Evolutionary conservation across 2,113 vertebrate genomes (phyloP), one percentile per base, ranked within the genome.

Genomic region (Beaufortia kweichowensis): DNA sequence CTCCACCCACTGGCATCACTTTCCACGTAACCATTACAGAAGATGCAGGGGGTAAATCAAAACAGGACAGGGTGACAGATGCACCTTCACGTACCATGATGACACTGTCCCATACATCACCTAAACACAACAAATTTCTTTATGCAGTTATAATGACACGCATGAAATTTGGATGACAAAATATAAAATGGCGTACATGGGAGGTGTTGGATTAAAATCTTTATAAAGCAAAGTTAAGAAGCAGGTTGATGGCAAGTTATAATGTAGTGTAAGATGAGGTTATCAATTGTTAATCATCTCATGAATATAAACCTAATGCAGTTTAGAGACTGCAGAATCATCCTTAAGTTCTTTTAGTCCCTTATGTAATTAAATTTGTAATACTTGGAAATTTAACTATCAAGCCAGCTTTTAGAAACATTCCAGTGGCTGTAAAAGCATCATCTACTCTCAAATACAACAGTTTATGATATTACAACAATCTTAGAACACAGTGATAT

Each of bases 1-100:
- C 29, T 1, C 12, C 59, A 6, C 59, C 63, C 1, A 46, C 28
- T 39, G 71, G 33, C 79, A 85, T 85, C 67, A 82, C 74, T 79
- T 31, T 82, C 91, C 92, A 93, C 64, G 83, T 87, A 28, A 92
- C 68, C 41, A 55, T 4, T 46, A 86, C 48, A 0, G 53, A 15
- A 4, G 71, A 74, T 70, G 3, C 76, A 2, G 43, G 41, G 31
- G 72, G 46, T 17, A 9, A 15, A 59, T 86, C 78, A 28, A 59
- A 81, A 61, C 91, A 93, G 75, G 60, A 41, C 77, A 93, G 80
- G 24, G 85, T 87, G 76, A 83, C 67, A 0, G 29, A 14, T 9
- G 0, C 35, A 14, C 80, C 84, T 28, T 77, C 83, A 64, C n/a
- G 62, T 3, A 46, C 82, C 81, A 93, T 84, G 41, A 90, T 60